Evolutionary conservation across 2,888 invertebrate genomes (phyloP).

Genomic region (Eumacrocentrus americanus): DNA sequence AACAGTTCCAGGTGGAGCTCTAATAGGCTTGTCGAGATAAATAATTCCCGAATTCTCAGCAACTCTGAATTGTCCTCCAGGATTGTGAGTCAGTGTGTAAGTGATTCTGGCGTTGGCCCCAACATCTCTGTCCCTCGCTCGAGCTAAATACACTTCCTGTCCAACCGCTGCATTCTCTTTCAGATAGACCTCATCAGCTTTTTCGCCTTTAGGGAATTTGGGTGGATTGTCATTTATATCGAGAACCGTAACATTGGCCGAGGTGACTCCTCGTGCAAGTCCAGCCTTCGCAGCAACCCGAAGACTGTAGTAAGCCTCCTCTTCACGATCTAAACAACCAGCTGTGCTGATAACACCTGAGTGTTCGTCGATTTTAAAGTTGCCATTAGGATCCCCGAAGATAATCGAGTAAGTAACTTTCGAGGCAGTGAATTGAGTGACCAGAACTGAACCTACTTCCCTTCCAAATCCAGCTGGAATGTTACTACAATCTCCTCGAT

Average conservation of each 20-base stretch:
- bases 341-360: constrained; percentile 81
- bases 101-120: constrained; percentile 87
- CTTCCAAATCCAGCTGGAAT: constrained; percentile 64
- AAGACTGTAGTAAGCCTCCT: constrained; percentile 76
- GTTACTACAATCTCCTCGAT: constrained; percentile 69
- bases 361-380: constrained; percentile 81
- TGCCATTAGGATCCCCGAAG: constrained; percentile 77
- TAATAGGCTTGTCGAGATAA: constrained; percentile 81
- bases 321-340: constrained; percentile 84
- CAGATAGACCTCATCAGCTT: constrained; percentile 74
- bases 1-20: constrained; percentile 74
- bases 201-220: constrained; percentile 75
- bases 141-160: constrained; percentile 87
- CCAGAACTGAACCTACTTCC: constrained; percentile 79
- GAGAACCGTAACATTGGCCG: constrained; percentile 79
- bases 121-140: constrained; percentile 86
- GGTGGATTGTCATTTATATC: constrained; percentile 95
- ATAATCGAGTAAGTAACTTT: constrained; percentile 76
- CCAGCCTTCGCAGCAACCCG: constrained; percentile 81
- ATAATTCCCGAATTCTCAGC: constrained; percentile 87
- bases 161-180: constrained; percentile 92
- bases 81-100: constrained; percentile 81
- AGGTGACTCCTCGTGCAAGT: constrained; percentile 77
- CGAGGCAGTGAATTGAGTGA: constrained; percentile 56
- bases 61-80: constrained; percentile 82